These are phyloP conservation scores for Loris lydekkerianus DNA, from an alignment of 2,797 vertebrate species.

Conservation along the genomic window DNA sequence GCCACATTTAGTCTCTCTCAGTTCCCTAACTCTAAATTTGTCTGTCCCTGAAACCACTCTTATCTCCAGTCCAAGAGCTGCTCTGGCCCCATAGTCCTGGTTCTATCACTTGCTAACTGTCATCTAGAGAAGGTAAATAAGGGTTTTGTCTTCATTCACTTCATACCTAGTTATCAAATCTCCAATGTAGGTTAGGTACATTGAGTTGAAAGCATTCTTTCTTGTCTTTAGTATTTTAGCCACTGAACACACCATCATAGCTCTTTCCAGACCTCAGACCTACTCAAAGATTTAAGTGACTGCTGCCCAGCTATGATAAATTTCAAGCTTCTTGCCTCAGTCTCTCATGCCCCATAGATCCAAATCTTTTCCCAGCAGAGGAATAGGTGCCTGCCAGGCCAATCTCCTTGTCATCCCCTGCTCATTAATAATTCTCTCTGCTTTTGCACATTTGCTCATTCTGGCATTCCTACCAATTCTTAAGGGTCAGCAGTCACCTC, in stretches of 20 bases:
- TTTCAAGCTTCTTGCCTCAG: neutral
- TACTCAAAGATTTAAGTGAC: neutral
- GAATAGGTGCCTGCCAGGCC: neutral
- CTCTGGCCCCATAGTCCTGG: neutral
- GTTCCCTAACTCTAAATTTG: neutral
- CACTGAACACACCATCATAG: neutral
- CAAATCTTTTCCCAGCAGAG: neutral
- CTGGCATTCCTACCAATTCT: neutral
- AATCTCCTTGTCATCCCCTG: neutral
- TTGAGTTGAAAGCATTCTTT: neutral
- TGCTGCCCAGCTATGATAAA: neutral
- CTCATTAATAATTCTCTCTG: neutral
- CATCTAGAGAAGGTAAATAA: neutral
- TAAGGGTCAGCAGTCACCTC: neutral
- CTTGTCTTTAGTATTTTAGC: neutral
- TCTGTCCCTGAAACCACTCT: neutral
- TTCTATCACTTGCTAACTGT: neutral
- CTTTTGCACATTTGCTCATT: neutral
- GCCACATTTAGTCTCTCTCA: neutral
- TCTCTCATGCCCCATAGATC: neutral
- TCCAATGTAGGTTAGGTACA: neutral
- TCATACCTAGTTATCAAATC: slow-evolving; percentile 11
- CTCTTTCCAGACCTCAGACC: neutral
- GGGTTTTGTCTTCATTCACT: neutral
- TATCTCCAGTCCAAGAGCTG: neutral